Conservation (phyloP, 2,113 vertebrate genomes). For the Regulus satrapa region DNA sequence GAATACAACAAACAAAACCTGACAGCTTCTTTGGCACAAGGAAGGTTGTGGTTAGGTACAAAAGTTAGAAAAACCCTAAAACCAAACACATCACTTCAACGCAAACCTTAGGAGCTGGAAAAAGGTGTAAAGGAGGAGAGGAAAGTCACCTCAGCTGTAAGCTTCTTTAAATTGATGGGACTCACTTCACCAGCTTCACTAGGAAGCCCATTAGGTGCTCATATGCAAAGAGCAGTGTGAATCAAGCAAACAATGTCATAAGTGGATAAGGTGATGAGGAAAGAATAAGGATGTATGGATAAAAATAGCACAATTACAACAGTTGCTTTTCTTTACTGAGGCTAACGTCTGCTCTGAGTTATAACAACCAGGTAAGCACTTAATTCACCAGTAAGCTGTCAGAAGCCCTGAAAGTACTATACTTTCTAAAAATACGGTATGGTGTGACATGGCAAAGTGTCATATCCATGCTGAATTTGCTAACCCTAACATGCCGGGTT, state of each 20-base stretch:
- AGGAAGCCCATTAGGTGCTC: not conserved
- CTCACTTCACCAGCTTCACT: not conserved
- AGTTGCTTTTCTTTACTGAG: not conserved
- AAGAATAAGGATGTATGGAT: not conserved
- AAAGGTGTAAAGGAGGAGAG: not conserved
- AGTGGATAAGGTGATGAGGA: not conserved
- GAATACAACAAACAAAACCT: not conserved
- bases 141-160: not conserved
- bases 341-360: not conserved
- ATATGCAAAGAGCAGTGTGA: not conserved
- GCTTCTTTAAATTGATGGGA: not conserved
- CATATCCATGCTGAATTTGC: not conserved
- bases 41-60: not conserved
- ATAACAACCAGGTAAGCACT: not conserved
- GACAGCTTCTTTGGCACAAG: not conserved
- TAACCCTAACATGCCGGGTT: not conserved
- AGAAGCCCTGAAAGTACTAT: not conserved
- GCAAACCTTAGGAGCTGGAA: not conserved
- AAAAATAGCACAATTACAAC: not conserved
- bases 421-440: not conserved
- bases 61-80: not conserved
- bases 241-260: not conserved
- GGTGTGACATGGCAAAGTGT: not conserved
- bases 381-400: not conserved
- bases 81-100: not conserved